These are phyloP conservation scores for Cirrhinus mrigala DNA, from an alignment of 2,797 vertebrate genomes.

Conservation along the genomic window DNA sequence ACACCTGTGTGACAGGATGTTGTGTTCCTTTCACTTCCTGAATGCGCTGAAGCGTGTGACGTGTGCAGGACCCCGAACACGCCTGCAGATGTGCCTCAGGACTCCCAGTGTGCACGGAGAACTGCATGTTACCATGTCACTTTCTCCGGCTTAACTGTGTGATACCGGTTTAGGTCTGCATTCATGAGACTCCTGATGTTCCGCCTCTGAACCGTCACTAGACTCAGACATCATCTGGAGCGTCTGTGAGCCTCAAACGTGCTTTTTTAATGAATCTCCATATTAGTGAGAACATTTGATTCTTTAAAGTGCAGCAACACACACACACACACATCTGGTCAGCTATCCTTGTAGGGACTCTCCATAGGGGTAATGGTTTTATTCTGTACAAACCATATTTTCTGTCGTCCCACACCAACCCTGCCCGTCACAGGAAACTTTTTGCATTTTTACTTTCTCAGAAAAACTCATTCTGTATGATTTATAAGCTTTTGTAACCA, in stretches of 20 bases:
- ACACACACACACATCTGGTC: not conserved
- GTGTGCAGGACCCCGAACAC: too few species aligned
- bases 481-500: too few species aligned
- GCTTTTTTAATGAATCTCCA: not conserved
- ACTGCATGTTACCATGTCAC: too few species aligned
- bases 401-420: too few species aligned
- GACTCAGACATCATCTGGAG: not conserved
- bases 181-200: not conserved
- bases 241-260: not conserved
- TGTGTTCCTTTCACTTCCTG: not conserved
- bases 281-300: not conserved
- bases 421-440: too few species aligned
- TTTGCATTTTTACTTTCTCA: too few species aligned
- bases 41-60: not conserved
- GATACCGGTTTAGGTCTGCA: not conserved
- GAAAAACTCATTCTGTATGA: too few species aligned
- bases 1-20: conserved; percentile 29
- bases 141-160: not conserved
- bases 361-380: too few species aligned
- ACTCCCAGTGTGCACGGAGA: not conserved
- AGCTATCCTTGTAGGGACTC: too few species aligned
- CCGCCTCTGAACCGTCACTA: too few species aligned
- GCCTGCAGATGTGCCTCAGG: not conserved
- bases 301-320: not conserved
- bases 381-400: too few species aligned